Percentiles rank a stretch among this genome's conserved stretches.
Conservation (phyloP, 2,888 invertebrate genomes). For the Criorhina ranunculi region DNA sequence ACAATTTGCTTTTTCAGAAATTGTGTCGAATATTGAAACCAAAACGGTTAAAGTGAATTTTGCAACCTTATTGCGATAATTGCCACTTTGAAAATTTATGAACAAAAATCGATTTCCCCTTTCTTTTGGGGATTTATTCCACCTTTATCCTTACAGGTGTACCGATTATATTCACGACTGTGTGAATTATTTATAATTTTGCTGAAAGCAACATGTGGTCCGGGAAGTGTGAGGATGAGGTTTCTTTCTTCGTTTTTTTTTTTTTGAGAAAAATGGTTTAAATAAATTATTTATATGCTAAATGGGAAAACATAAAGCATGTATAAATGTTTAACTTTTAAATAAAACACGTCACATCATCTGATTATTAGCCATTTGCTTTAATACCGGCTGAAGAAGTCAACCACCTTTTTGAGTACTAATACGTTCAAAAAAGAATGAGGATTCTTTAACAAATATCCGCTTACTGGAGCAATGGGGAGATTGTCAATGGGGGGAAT, state of each 20-base stretch:
- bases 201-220: background rate
- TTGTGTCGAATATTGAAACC: too few relatives aligned
- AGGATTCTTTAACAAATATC: too few relatives aligned
- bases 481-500: too few relatives aligned
- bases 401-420: too few relatives aligned
- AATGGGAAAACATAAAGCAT: background rate
- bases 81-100: conserved; percentile 9
- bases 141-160: background rate
- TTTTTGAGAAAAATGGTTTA: conserved; percentile 1
- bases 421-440: too few relatives aligned
- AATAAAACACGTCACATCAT: too few relatives aligned
- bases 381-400: too few relatives aligned
- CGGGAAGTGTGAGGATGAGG: background rate
- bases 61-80: conserved; percentile 9
- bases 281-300: background rate
- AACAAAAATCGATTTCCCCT: background rate
- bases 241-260: conserved; percentile 1
- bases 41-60: too few relatives aligned
- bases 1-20: too few relatives aligned
- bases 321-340: too few relatives aligned
- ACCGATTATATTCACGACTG: background rate
- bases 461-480: too few relatives aligned
- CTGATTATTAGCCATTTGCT: too few relatives aligned
- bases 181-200: conserved; percentile 6
- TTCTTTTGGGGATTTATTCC: background rate